Percentiles rank a stretch among this genome's conserved stretches.
These are phyloP conservation scores for Anaspis maculata DNA, from an alignment of 2,888 invertebrate species.

Conservation along the genomic window DNA sequence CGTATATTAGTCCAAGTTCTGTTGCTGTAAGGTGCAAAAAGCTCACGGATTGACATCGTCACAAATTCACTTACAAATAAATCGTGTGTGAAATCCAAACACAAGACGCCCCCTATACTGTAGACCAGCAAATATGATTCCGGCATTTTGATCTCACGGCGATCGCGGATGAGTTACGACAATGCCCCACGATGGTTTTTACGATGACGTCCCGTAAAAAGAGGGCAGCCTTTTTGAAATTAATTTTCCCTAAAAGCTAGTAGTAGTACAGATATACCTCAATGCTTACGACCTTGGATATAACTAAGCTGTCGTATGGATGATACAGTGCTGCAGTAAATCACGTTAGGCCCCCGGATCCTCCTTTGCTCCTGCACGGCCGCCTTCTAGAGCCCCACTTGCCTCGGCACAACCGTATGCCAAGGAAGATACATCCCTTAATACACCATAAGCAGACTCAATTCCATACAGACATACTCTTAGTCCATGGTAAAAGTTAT, in stretches of 20 bases:
- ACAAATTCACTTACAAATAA: too few species aligned
- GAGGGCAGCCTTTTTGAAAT: conserved; percentile 8
- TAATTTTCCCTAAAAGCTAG: conserved; percentile 13
- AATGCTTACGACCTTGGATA: conserved; percentile 15
- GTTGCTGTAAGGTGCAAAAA: too few species aligned
- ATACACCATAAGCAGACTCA: conserved; percentile 13
- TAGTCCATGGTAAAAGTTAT: conserved; percentile 11
- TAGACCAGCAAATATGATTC: too few species aligned
- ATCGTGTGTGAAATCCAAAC: too few species aligned
- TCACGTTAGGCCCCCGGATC: conserved; percentile 25
- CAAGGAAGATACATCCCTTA: conserved; percentile 10
- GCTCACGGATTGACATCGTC: too few species aligned
- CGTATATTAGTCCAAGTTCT: too few species aligned
- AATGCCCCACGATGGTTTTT: too few species aligned
- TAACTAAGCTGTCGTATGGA: conserved; percentile 29
- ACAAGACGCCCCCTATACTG: too few species aligned
- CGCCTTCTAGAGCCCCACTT: conserved; percentile 9
- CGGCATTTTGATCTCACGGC: too few species aligned
- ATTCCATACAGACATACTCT: conserved; percentile 12
- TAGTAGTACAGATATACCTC: conserved; percentile 13
- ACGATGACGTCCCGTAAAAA: too few species aligned
- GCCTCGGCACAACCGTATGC: conserved; percentile 6
- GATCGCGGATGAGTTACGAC: too few species aligned
- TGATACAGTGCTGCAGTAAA: conserved; percentile 33
- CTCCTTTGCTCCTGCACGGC: conserved; percentile 15